These are phyloP conservation scores for Bubo blakistoni DNA, from an alignment of 2,113 vertebrate genomes.

Conservation along the genomic window DNA sequence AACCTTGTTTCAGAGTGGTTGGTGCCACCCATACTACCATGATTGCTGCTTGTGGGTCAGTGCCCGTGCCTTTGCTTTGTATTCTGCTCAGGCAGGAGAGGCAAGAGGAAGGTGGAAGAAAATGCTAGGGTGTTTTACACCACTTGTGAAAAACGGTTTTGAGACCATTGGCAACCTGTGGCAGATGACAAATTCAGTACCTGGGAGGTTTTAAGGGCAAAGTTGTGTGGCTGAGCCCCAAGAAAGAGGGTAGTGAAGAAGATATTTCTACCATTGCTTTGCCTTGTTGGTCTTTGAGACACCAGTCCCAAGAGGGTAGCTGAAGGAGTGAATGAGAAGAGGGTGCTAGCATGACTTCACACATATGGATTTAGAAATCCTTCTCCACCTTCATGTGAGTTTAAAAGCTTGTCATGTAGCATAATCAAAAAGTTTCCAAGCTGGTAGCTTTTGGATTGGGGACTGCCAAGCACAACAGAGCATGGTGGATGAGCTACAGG, in stretches of 20 bases:
- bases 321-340: neutral
- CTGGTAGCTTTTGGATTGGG: neutral
- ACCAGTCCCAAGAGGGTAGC: neutral
- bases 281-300: neutral
- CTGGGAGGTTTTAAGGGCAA: neutral
- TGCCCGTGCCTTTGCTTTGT: neutral
- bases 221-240: neutral
- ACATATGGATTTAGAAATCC: neutral
- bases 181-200: neutral
- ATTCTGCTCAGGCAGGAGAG: neutral
- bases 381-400: neutral
- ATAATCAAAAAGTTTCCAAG: neutral
- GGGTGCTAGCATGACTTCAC: neutral
- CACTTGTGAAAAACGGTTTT: neutral
- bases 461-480: neutral
- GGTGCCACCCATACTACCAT: neutral
- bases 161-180: neutral
- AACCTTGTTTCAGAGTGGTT: neutral
- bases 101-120: neutral
- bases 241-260: neutral
- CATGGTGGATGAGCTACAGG: neutral
- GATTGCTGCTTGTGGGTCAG: fast-evolving
- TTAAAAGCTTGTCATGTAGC: neutral
- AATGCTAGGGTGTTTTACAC: neutral
- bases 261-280: neutral